A percentile compares a stretch with the other conserved stretches of the same genome.
Conservation (phyloP, 2,113 vertebrate genomes). For the Neogale vison region DNA sequence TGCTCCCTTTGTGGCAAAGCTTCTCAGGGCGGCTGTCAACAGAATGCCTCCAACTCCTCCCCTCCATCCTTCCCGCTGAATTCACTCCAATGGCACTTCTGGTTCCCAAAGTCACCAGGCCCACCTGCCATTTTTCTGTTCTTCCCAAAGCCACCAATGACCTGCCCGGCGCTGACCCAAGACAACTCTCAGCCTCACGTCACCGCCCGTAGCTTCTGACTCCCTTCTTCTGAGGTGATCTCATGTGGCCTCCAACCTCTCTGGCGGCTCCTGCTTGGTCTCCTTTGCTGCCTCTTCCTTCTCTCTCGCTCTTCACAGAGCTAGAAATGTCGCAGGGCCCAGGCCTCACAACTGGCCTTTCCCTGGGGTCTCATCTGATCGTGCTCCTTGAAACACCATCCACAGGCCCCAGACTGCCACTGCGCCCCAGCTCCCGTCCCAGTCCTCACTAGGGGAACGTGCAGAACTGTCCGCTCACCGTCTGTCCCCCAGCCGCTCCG, state of each 20-base stretch:
- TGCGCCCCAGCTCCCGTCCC: rapidly evolving
- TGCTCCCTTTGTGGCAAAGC: not conserved
- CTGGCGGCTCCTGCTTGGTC: too few relatives aligned
- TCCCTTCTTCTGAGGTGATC: too few relatives aligned
- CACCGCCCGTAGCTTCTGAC: rapidly evolving
- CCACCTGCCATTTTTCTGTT: not conserved
- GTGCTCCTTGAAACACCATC: not conserved
- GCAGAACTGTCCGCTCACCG: rapidly evolving
- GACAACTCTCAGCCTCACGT: rapidly evolving
- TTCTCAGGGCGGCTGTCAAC: not conserved
- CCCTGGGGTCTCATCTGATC: too few relatives aligned
- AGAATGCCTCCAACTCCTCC: not conserved
- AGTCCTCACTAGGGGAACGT: rapidly evolving
- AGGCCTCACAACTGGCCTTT: not conserved
- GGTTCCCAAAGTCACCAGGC: not conserved
- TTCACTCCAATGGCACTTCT: not conserved
- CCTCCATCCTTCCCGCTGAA: too few relatives aligned
- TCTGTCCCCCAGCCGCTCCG: rapidly evolving
- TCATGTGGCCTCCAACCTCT: not conserved
- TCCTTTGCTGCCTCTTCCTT: too few relatives aligned
- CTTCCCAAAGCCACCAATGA: too few relatives aligned
- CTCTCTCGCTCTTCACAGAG: rapidly evolving
- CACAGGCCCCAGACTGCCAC: too few relatives aligned
- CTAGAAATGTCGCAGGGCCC: not conserved
- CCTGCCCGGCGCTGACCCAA: not conserved